Conservation (phyloP, 2,797 vertebrate genomes). For the Sebastes diploproa region DNA sequence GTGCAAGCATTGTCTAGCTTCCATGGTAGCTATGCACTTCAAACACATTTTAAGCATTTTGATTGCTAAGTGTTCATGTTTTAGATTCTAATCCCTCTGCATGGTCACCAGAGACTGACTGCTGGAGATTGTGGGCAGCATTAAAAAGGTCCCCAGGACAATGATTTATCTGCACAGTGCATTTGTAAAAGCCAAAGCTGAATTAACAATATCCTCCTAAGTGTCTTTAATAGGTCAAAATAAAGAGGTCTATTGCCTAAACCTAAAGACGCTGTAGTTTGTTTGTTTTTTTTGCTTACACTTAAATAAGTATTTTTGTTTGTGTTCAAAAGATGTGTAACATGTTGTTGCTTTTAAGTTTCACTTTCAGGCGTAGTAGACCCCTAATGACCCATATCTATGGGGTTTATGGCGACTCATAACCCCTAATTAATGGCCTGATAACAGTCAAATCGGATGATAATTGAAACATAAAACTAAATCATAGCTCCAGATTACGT, state of each 20-base stretch:
- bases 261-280: too few relatives aligned
- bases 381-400: too few relatives aligned
- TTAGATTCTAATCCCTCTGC: conserved; percentile 40
- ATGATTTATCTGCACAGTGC: conserved; percentile 21
- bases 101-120: conserved; percentile 10
- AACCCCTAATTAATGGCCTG: too few relatives aligned
- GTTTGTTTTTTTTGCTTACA: too few relatives aligned
- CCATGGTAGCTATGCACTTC: conserved; percentile 25
- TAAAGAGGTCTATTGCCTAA: background rate
- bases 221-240: background rate
- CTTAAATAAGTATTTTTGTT: too few relatives aligned
- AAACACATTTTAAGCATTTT: conserved; percentile 40
- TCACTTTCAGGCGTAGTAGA: too few relatives aligned
- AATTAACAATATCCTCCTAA: background rate
- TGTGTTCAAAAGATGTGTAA: too few relatives aligned
- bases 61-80: conserved; percentile 47
- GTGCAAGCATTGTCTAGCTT: conserved; percentile 28
- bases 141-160: conserved; percentile 32
- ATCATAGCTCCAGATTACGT: background rate
- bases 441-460: too few relatives aligned
- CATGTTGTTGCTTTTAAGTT: too few relatives aligned
- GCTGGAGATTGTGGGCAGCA: conserved; percentile 1
- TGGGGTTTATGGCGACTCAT: too few relatives aligned
- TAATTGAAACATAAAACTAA: background rate
- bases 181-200: conserved; percentile 20